Conservation (phyloP, 1,140 invertebrate genomes). For the Brachionus asplanchnoidis region DNA sequence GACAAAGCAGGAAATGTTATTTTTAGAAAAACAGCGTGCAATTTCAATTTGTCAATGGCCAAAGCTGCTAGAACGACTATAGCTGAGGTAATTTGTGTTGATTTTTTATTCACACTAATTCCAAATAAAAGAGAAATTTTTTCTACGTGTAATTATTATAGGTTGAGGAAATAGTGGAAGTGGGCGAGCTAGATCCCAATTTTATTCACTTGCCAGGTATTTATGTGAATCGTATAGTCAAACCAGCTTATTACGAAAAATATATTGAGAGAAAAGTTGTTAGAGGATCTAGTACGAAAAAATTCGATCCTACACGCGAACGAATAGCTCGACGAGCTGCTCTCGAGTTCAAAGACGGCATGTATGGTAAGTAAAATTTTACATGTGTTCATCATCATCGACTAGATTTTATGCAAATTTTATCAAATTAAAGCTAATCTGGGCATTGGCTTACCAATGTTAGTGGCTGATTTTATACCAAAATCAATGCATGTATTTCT, state of each 20-base stretch:
- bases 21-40: constrained; percentile 79
- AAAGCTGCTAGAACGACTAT: constrained; percentile 83
- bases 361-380: constrained; percentile 71
- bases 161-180: constrained; percentile 79
- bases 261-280: constrained; percentile 68
- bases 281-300: constrained; percentile 58
- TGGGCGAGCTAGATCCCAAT: constrained; percentile 76
- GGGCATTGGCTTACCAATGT: constrained; percentile 43
- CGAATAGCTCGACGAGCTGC: constrained; percentile 84
- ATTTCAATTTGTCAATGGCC: constrained; percentile 91
- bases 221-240: constrained; percentile 80
- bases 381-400: neutral
- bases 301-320: constrained; percentile 63
- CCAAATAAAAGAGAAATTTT: neutral
- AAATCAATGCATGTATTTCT: constrained; percentile 21
- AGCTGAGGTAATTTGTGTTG: constrained; percentile 65
- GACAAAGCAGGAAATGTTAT: constrained; percentile 86
- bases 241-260: constrained; percentile 77
- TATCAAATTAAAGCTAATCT: constrained; percentile 25
- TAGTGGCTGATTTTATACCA: constrained; percentile 39
- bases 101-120: neutral
- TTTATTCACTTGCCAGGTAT: constrained; percentile 84
- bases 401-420: no score
- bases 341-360: constrained; percentile 90
- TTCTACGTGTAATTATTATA: neutral